These are phyloP conservation scores for Pitta sordida DNA, from an alignment of 2,113 vertebrate genomes.

Conservation along the genomic window DNA sequence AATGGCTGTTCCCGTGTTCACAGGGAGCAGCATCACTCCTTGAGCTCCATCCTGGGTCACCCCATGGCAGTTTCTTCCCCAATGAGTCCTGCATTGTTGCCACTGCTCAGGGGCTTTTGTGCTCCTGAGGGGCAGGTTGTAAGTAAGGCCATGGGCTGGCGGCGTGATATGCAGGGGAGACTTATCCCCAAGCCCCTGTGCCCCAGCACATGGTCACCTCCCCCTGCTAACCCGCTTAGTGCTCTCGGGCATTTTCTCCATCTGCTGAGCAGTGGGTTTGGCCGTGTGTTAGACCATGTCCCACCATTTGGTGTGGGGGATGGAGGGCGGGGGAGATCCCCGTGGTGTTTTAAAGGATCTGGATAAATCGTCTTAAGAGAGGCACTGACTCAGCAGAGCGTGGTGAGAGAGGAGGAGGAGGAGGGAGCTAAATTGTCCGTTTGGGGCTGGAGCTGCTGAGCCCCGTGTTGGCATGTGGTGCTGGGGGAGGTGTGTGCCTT, in stretches of 20 bases:
- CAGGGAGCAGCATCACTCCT: neutral
- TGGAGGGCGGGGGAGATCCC: neutral
- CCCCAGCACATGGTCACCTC: neutral
- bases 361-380: constrained; percentile 42
- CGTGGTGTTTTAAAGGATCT: neutral
- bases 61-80: neutral
- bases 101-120: neutral
- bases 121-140: neutral
- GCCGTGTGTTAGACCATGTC: neutral
- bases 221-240: neutral
- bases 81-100: fast-evolving
- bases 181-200: neutral
- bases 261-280: neutral
- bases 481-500: neutral
- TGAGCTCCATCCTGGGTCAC: neutral
- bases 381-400: constrained; percentile 24
- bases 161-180: neutral
- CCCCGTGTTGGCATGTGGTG: fast-evolving
- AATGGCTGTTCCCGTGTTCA: fast-evolving
- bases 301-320: neutral
- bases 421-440: neutral
- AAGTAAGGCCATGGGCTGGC: neutral
- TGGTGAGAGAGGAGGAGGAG: neutral
- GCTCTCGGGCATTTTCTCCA: neutral
- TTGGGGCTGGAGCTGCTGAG: neutral